These are phyloP conservation scores for Clamator glandarius DNA, from an alignment of 2,797 vertebrate species.

Conservation along the genomic window DNA sequence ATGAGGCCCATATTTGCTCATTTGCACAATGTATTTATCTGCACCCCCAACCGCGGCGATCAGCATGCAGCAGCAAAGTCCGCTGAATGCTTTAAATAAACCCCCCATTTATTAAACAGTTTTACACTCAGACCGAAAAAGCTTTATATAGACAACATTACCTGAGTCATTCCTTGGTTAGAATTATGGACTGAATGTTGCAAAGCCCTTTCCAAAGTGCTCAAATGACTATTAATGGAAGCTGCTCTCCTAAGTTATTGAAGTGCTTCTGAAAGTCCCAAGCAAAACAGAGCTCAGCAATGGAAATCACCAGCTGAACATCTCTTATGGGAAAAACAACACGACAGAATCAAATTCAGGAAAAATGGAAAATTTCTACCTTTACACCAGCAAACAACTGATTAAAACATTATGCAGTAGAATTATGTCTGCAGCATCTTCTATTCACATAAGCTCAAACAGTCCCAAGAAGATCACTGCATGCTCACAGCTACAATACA, in stretches of 20 bases:
- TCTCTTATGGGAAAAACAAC: not conserved
- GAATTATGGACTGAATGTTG: not conserved
- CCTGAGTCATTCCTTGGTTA: conserved; percentile 22
- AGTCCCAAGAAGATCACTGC: not conserved
- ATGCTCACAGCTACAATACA: not conserved
- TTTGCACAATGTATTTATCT: conserved; percentile 53
- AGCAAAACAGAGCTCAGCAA: not conserved
- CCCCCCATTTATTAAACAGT: conserved; percentile 9
- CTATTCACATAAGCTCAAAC: not conserved
- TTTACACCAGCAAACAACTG: not conserved
- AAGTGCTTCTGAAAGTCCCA: not conserved
- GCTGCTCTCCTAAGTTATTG: not conserved
- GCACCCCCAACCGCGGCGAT: not conserved
- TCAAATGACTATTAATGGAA: conserved; percentile 22
- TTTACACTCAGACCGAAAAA: not conserved
- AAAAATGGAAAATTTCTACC: not conserved
- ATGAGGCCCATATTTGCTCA: conserved; percentile 53
- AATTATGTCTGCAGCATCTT: not conserved
- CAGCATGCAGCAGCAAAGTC: conserved; percentile 32
- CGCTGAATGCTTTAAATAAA: conserved; percentile 33
- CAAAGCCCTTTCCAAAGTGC: conserved; percentile 3
- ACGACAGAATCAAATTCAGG: not conserved
- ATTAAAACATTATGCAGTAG: not conserved
- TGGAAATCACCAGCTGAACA: not conserved
- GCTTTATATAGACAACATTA: conserved; percentile 7